Evolutionary conservation across 2,113 vertebrate species (phyloP), one percentile per base, ranked within the genome.

Genomic region (Brachyhypopomus gauderio): DNA sequence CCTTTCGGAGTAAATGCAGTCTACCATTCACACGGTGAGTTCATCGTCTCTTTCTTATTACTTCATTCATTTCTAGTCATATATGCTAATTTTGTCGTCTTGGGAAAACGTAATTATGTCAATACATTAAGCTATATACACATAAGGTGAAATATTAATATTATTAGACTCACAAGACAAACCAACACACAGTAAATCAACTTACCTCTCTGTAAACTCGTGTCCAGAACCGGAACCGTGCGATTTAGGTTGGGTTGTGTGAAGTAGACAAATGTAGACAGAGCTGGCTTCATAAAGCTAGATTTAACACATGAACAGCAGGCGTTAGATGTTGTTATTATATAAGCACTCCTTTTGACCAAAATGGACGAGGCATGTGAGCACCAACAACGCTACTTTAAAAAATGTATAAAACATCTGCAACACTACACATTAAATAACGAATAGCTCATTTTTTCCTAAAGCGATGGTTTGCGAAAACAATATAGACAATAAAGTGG

Each of bases 1-100:
- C 94, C 96, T 96, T 95, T 96, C 93, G 97, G 92, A 87, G 22
- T 17, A 87, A 71, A 55, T 12, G 34, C 17, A 59, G 41, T 3
- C 3, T 55, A 25, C 25, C 19, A 2, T 45, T 56, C 11, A 16
- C 58, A 58, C 12, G n/a, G 30, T n/a, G 30, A 5, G 27, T 19
- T 12, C 6, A 70, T 48, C 12, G 5, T 1, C 25, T n/a, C n/a
- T n/a, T n/a, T 1, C n/a, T 20, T 36, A 30, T 30, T 30, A 36
- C 16, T 67, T 22, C 4, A n/a, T 23, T 41, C 20, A 9, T n/a
- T n/a, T 38, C n/a, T 17, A 22, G 19, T 22, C 38, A 41, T n/a
- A 70, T 38, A 9, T 41, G 8, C 41, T 11, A 34, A 38, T 70
- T 8, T 4, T 38, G 36, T 30, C 34, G 5, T 38, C 2, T 20